Percentiles rank a stretch among this genome's conserved stretches.
These are phyloP conservation scores for Anolis carolinensis DNA, from an alignment of 2,113 vertebrate genomes.

Conservation along the genomic window DNA sequence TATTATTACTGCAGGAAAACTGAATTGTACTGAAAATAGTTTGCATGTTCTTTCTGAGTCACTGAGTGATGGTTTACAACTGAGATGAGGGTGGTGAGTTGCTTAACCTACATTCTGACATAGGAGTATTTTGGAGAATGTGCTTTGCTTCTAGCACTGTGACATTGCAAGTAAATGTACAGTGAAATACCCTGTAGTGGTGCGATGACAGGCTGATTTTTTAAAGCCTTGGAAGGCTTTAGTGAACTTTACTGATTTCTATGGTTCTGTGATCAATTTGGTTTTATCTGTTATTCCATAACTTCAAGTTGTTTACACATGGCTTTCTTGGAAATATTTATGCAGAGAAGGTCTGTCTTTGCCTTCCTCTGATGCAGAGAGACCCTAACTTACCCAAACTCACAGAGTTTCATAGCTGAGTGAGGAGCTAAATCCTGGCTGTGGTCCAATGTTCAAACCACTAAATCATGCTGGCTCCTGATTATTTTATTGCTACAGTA, in stretches of 20 bases:
- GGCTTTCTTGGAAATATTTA: no score
- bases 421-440: no score
- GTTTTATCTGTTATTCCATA: no score
- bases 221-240: not conserved
- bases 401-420: no score
- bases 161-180: not conserved
- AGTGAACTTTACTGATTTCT: not conserved
- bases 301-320: no score
- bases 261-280: not conserved
- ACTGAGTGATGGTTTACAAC: not conserved
- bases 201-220: not conserved
- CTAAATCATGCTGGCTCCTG: no score
- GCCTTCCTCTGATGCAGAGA: no score
- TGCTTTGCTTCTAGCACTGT: not conserved
- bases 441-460: no score
- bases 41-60: not conserved
- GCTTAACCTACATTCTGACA: not conserved
- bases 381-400: no score
- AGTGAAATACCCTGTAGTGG: not conserved
- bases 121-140: not conserved
- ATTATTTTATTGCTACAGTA: not conserved
- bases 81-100: not conserved
- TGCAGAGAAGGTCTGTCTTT: no score
- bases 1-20: not conserved
- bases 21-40: conserved; percentile 14